Base-by-base conservation (phyloP, 2,888 invertebrate genomes). In the Parnassius smintheus region DNA sequence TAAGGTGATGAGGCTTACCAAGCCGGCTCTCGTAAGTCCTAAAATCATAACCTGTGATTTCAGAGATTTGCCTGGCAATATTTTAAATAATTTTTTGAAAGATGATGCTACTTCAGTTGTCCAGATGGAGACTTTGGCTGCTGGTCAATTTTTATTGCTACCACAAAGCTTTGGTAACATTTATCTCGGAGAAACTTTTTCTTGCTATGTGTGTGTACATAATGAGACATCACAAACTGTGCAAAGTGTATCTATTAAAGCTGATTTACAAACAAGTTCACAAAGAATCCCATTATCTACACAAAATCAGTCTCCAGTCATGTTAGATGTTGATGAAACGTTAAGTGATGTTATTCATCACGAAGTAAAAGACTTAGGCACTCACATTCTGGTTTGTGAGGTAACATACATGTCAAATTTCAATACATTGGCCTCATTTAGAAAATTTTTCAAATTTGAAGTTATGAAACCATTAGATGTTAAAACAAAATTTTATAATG, bases 291-390 rank as follows among this genome's bases (percentile, higher is more conserved):
- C 96, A 59, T 88, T 99, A 65, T 95, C 96, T 7, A 95, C 95
- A 70, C 94, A 94, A 73, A 94, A 93, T 67, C 93, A 94, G 70
- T 85, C 93, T 2, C 93, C 94, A 9, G 89, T 93, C 0, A 90
- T 93, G 72, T 82, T 95, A 59, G 92, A 92, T 73, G 95, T 97
- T 1, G 96, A 97, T 75, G 95, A 96, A 78, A 98, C 97, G 11
- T 93, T 98, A 13, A 98, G 98, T 88, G 96, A 98, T 88, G 97
- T 99, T 46, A 98, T 99, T 77, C 97, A 98, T 78, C 98, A 99
- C 90, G 99, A 99, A 93, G 98, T 99, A n/a, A 99, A 99, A 88
- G 99, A 99, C 91, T 95, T 98, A 72, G 99, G 99, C 51, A 97
- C 98, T 54, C 99, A 99, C 81, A 98, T 99, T 80, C 91, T 99